A percentile compares a stretch with the other conserved stretches of the same genome.
Evolutionary conservation across 2,797 vertebrate genomes (phyloP).

Genomic region (Cossypha polioptera): DNA sequence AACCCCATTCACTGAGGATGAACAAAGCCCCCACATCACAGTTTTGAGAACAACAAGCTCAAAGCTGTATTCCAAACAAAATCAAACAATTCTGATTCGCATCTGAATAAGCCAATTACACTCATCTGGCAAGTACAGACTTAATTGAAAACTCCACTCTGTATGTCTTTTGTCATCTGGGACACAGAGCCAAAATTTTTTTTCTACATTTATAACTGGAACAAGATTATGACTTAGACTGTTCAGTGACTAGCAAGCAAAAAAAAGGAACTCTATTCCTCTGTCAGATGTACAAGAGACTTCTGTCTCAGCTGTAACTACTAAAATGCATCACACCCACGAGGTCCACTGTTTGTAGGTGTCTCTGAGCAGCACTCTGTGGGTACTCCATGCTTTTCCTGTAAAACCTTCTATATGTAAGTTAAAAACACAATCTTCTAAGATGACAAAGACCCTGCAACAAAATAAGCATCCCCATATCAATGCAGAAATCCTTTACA

Average conservation of each 20-base stretch:
- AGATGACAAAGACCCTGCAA: neutral
- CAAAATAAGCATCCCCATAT: neutral
- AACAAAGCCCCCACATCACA: neutral
- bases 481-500: neutral
- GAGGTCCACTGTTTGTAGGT: neutral
- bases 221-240: neutral
- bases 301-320: neutral
- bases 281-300: neutral
- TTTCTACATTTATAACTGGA: neutral
- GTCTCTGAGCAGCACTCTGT: neutral
- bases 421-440: neutral
- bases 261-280: neutral
- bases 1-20: neutral
- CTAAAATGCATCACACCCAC: neutral
- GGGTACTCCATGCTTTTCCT: neutral
- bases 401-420: neutral
- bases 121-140: neutral
- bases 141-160: neutral
- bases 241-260: neutral
- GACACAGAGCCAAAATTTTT: neutral
- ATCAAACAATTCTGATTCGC: neutral
- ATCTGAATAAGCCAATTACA: neutral
- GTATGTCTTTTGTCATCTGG: neutral
- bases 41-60: neutral
- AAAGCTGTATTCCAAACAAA: neutral